Conservation (phyloP, 2,888 invertebrate genomes). For the Heliconius sara region DNA sequence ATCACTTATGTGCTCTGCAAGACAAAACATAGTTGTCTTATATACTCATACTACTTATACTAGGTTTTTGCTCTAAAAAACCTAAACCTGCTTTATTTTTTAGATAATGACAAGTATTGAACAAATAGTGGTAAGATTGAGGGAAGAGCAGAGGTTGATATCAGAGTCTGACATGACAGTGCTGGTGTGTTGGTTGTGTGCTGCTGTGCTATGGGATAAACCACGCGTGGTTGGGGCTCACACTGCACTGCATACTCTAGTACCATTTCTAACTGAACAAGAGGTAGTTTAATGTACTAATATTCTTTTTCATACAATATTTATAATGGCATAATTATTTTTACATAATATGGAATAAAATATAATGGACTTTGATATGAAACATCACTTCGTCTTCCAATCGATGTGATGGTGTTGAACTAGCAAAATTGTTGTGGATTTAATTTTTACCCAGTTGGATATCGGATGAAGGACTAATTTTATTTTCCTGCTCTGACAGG, state of each 20-base stretch:
- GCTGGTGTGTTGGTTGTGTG: slow-evolving; percentile 11
- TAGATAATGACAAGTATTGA: slow-evolving; percentile 22
- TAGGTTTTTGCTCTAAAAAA: background rate
- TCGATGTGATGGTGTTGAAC: too few relatives aligned
- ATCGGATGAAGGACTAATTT: too few relatives aligned
- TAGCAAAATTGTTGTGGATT: too few relatives aligned
- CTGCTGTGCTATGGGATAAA: background rate
- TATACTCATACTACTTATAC: too few relatives aligned
- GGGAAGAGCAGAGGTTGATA: background rate
- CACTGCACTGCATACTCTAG: background rate
- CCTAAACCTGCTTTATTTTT: background rate
- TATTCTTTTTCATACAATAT: background rate
- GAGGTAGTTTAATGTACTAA: slow-evolving; percentile 13
- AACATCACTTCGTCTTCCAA: too few relatives aligned
- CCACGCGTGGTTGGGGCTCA: background rate
- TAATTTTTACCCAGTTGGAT: too few relatives aligned
- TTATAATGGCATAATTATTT: background rate
- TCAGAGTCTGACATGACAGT: slow-evolving; percentile 1
- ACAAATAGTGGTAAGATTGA: background rate
- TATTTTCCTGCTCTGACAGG: too few relatives aligned
- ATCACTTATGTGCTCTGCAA: too few relatives aligned
- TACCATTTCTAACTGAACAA: slow-evolving; percentile 7
- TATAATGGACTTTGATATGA: background rate
- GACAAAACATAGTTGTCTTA: too few relatives aligned
- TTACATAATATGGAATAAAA: background rate